A percentile compares a stretch with the other conserved stretches of the same genome.
Evolutionary conservation across 2,888 invertebrate genomes (phyloP).

Genomic region (Macaria notata): DNA sequence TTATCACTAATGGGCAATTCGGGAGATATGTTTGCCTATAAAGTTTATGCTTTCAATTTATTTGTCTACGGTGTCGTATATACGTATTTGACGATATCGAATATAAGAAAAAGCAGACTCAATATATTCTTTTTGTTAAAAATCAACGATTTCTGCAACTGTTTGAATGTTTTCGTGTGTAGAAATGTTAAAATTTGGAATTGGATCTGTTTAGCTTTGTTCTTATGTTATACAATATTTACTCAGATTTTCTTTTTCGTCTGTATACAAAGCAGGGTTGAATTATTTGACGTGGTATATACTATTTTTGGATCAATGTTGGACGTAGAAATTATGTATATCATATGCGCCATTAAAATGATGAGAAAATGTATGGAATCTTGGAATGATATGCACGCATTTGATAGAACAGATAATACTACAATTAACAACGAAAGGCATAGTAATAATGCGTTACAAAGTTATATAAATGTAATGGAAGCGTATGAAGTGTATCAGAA

Average conservation of each 20-base stretch:
- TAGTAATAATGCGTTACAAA: neutral
- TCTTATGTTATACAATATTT: neutral
- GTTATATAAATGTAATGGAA: slow-evolving; percentile 1
- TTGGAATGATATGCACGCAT: neutral
- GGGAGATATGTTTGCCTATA: too few species aligned
- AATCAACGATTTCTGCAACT: neutral
- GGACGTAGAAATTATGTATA: neutral
- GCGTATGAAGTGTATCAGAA: neutral
- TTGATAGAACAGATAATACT: neutral
- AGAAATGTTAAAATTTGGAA: neutral
- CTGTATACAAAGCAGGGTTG: neutral
- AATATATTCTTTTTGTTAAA: neutral
- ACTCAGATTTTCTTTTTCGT: neutral
- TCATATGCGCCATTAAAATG: neutral
- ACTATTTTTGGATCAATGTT: neutral
- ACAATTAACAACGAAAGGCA: neutral
- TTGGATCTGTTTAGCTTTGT: neutral
- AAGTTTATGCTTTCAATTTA: neutral
- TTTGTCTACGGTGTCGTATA: neutral
- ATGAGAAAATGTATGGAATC: neutral
- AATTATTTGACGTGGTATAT: neutral
- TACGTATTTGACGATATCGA: neutral
- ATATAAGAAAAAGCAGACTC: neutral
- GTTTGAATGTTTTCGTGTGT: neutral
- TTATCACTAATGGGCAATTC: too few species aligned